These are phyloP conservation scores for Oryzias curvinotus DNA, from an alignment of 2,113 vertebrate genomes.

Conservation along the genomic window DNA sequence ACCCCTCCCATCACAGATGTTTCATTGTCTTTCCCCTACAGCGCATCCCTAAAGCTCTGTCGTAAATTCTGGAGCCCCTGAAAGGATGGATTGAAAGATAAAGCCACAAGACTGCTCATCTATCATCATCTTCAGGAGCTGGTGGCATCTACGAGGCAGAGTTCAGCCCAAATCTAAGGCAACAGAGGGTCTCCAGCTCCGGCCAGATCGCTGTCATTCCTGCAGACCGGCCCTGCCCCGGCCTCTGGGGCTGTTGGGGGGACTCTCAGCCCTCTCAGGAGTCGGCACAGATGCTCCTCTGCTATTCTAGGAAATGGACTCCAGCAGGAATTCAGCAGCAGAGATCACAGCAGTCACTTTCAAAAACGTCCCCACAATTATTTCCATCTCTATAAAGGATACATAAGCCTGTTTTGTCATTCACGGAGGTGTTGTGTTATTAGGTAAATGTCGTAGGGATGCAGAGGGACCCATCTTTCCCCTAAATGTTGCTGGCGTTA, in stretches of 20 bases:
- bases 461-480: too few species aligned
- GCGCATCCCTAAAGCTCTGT: slow-evolving; percentile 49
- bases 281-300: slow-evolving; percentile 41
- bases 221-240: slow-evolving; percentile 18
- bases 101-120: slow-evolving; percentile 13
- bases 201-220: slow-evolving; percentile 41
- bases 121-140: slow-evolving; percentile 4
- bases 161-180: slow-evolving; percentile 1
- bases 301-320: slow-evolving; percentile 59
- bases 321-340: slow-evolving; percentile 41
- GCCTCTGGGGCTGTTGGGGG: slow-evolving; percentile 25
- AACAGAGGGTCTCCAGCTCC: slow-evolving; percentile 40
- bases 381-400: too few species aligned
- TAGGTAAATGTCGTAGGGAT: too few species aligned
- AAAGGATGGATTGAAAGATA: slow-evolving; percentile 30
- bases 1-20: slow-evolving; percentile 63
- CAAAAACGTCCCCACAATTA: too few species aligned
- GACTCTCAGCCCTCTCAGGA: slow-evolving; percentile 37
- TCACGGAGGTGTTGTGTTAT: too few species aligned
- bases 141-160: background rate
- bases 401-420: too few species aligned
- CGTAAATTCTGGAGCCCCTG: slow-evolving; percentile 20
- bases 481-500: too few species aligned
- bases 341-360: background rate
- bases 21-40: slow-evolving; percentile 45